Conservation (phyloP, 2,888 invertebrate genomes). For the Chouioia cunea region DNA sequence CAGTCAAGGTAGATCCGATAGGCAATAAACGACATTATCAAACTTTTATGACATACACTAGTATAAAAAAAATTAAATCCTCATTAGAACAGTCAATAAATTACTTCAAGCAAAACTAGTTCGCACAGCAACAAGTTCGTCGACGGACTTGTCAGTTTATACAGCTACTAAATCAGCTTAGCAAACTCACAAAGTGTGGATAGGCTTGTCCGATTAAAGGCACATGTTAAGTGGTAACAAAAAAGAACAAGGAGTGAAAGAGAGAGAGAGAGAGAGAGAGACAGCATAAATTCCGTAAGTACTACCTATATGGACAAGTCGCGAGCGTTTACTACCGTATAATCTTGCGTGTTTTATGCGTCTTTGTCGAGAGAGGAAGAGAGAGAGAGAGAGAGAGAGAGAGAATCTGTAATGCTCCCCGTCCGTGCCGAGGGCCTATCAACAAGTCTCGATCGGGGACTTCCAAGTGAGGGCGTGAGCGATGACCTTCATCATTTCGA, state of each 20-base stretch:
- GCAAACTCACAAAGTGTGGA: constrained; percentile 11
- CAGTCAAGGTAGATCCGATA: too few relatives aligned
- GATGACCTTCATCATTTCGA: constrained; percentile 10
- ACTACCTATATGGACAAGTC: constrained; percentile 12
- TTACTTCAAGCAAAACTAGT: neutral
- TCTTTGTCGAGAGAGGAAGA: too few relatives aligned
- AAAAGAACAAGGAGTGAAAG: neutral
- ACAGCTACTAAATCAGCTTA: too few relatives aligned
- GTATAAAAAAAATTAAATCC: constrained; percentile 19
- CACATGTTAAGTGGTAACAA: constrained; percentile 18
- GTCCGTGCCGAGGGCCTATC: neutral
- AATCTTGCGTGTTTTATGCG: constrained; percentile 15
- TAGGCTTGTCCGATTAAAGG: constrained; percentile 24
- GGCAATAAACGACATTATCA: too few relatives aligned
- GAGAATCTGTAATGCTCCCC: constrained; percentile 6
- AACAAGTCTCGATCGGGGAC: neutral
- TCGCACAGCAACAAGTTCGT: too few relatives aligned
- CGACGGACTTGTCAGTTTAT: too few relatives aligned
- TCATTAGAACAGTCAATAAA: constrained; percentile 3
- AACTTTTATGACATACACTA: too few relatives aligned
- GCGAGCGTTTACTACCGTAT: constrained; percentile 10
- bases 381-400: too few relatives aligned
- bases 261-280: neutral
- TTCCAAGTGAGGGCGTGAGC: neutral
- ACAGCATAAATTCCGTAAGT: constrained; percentile 21